These are phyloP conservation scores for Protosalanx chinensis DNA, from an alignment of 2,797 vertebrate species.

Conservation along the genomic window DNA sequence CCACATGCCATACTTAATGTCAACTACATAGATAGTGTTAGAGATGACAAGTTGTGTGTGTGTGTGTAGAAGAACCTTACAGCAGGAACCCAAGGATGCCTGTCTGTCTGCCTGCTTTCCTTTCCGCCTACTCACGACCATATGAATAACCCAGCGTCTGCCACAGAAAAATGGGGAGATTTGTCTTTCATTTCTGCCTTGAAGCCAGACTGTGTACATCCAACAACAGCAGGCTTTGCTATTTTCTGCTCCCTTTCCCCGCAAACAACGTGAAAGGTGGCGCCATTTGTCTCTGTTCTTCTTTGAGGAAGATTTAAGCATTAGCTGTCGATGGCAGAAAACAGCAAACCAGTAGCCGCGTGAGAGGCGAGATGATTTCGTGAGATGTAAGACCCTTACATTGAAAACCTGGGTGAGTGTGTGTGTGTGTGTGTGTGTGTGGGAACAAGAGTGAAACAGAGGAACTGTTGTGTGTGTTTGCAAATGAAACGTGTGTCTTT, in stretches of 20 bases:
- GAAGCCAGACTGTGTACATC: slow-evolving; percentile 14
- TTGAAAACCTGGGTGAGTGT: slow-evolving; percentile 5
- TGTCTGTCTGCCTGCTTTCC: background rate
- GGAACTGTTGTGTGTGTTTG: background rate
- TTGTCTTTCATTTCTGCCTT: slow-evolving; percentile 14
- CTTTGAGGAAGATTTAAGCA: slow-evolving; percentile 8
- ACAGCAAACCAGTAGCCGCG: slow-evolving; percentile 24
- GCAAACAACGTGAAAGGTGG: slow-evolving; percentile 30
- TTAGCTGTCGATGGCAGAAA: slow-evolving; percentile 12
- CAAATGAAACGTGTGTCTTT: background rate
- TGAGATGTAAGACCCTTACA: slow-evolving; percentile 6
- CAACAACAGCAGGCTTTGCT: slow-evolving; percentile 37
- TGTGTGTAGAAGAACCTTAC: background rate
- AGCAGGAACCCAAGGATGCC: background rate
- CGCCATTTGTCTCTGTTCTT: slow-evolving; percentile 32
- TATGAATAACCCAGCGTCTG: slow-evolving; percentile 36
- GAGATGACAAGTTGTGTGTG: too few relatives aligned
- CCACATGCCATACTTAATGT: too few relatives aligned
- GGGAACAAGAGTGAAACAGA: background rate
- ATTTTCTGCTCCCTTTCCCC: slow-evolving; percentile 13
- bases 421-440: background rate
- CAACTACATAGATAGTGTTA: too few relatives aligned
- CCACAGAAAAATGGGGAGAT: slow-evolving; percentile 32
- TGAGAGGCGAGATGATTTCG: slow-evolving; percentile 6
- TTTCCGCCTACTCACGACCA: slow-evolving; percentile 50